Evolutionary conservation across 2,888 invertebrate genomes (phyloP), one percentile per base, ranked within the genome.

Genomic region (Drosophila percnosoma): DNA sequence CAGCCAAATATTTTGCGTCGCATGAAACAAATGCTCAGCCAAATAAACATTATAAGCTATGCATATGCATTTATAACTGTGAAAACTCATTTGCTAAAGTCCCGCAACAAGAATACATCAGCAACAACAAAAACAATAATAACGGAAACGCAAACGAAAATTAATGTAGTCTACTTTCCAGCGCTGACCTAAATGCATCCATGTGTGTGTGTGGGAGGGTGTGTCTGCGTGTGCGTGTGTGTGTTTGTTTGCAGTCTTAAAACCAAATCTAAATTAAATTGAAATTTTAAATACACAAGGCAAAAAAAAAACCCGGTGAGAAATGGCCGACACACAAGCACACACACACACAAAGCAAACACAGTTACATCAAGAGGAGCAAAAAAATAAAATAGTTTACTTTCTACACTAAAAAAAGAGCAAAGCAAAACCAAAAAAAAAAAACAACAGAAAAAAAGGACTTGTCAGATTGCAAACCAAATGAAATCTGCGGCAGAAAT

Each of bases 201-300:
- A 11, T 7, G 34, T 18, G n/a, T 52, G n/a, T 45, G 27, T 33
- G 24, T 36, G 33, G 62, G 42, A 38, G 40, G 15, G 55, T 34
- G 34, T 31, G 58, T 58, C 15, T 60, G 51, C 31, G 55, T 53
- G 49, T 65, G 67, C 58, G 64, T 60, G 64, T 67, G 68, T 58
- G 49, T 63, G 65, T 60, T 63, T 68, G 71, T 55, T 53, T 64
- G 82, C 80, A 74, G 87, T 78, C 66, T 87, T 83, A 82, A 88
- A 89, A 89, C 87, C 80, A 78, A 87, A 87, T 90, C 87, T 89
- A 90, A 90, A 87, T 87, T 87, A 90, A 87, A 87, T 90, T 87
- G 87, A 90, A 87, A 90, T 90, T 89, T 90, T 80, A 88, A 83
- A 83, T 74, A 90, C 86, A 85, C 80, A 88, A 53, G 51, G 63